Percentiles rank a stretch among this genome's conserved stretches.
phyloP scores from a whole-genome alignment of 2,797 vertebrate species.

The Sylvia borin region DNA sequence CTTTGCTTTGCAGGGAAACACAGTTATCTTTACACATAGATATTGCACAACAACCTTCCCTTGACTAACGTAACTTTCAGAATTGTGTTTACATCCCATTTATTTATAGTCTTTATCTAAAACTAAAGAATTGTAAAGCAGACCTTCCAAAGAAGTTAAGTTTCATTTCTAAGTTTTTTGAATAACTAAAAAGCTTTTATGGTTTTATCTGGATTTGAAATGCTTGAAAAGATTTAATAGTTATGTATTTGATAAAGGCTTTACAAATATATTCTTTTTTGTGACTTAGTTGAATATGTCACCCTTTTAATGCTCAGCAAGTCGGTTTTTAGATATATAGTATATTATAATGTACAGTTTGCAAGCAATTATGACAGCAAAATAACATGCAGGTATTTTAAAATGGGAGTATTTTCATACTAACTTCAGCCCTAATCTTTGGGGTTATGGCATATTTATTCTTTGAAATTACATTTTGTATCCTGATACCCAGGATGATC shows the following conservation, averaged over 20 bases:
- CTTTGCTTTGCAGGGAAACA: neutral
- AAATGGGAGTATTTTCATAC: neutral
- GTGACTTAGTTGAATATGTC: neutral
- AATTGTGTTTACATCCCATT: neutral
- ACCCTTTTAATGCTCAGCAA: neutral
- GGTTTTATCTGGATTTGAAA: neutral
- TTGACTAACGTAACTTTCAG: neutral
- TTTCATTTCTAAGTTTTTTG: neutral
- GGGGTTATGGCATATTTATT: neutral
- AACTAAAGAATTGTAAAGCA: neutral
- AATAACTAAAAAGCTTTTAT: neutral
- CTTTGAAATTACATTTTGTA: neutral
- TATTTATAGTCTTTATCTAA: neutral
- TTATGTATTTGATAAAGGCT: neutral
- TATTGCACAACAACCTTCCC: neutral
- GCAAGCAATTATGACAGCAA: neutral
- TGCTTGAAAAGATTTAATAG: neutral
- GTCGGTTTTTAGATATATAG: neutral
- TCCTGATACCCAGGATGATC: neutral
- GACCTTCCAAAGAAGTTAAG: neutral
- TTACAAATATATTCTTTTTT: neutral
- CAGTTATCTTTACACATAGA: neutral
- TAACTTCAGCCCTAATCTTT: neutral
- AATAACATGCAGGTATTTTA: neutral
- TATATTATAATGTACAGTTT: neutral